Evolutionary conservation across 2,113 vertebrate species (phyloP), one percentile per base, ranked within the genome.

Genomic region (Andinoacara biseriatus): DNA sequence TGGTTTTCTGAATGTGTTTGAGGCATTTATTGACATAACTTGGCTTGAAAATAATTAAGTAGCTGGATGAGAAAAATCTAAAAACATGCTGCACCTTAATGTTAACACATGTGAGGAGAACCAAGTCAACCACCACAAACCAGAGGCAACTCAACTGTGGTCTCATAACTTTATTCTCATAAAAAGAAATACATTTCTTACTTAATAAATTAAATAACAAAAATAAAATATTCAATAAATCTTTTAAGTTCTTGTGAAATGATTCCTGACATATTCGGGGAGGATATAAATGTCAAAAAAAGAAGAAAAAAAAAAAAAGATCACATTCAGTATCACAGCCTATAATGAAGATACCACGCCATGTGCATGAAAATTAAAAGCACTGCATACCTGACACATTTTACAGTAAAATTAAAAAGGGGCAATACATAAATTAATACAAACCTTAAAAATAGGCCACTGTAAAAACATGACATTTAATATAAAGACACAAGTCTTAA

Each of bases 121-220:
- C 6, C 74, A 76, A 59, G 59, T 38, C 18, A 46, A 59, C 26
- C 2, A 69, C 24, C 54, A 52, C 14, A 67, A 59, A 83, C 10
- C 40, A 38, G 24, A 60, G 20, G 11, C 20, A 58, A 58, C 33
- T 17, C 8, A 52, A 80, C 38, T 3, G 20, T 49, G 10, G 72
- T 86, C 78, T 83, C 31, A 87, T 76, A 78, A 76, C 40, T 94
- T 91, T 92, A 94, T 88, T 93, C 38, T 63, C 56, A 92, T 91
- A 87, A 90, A 92, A 92, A 91, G 69, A 87, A 89, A 87, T 84
- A 77, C 78, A 88, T 81, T 63, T 86, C 49, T 87, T 63, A 80
- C 54, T 83, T 72, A 87, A 89, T 91, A 86, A 87, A 90, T 86
- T 88, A 88, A 86, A 89, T 86, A 90, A 83, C 74, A 91, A 92